phyloP scores from a whole-genome alignment of 2,888 invertebrate species.

The Metellina segmentata region DNA sequence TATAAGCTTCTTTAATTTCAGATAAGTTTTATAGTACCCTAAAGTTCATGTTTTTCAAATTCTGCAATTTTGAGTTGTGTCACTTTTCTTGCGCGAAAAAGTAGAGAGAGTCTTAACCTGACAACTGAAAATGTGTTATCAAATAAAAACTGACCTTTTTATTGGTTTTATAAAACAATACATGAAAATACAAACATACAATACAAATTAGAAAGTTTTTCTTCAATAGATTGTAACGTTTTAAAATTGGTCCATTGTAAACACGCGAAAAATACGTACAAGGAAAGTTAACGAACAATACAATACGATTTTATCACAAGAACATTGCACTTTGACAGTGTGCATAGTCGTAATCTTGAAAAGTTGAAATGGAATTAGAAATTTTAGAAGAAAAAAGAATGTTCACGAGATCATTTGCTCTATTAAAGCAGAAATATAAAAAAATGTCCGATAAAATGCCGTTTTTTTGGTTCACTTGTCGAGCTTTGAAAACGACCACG shows the following conservation, averaged over 20 bases:
- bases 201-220: not conserved
- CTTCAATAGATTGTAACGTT: not conserved
- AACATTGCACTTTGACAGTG: not conserved
- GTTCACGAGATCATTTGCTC: not conserved
- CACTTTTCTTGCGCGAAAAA: too few relatives aligned
- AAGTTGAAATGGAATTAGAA: not conserved
- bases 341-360: not conserved
- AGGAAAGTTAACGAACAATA: not conserved
- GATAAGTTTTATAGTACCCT: too few relatives aligned
- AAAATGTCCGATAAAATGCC: too few relatives aligned
- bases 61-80: too few relatives aligned
- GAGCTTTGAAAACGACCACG: too few relatives aligned
- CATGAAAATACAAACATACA: not conserved
- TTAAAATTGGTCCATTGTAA: not conserved
- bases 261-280: not conserved
- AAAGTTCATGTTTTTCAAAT: too few relatives aligned
- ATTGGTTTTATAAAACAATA: not conserved
- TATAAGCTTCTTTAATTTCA: too few relatives aligned
- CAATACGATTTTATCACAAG: not conserved
- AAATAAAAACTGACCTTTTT: not conserved
- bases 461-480: too few relatives aligned
- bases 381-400: not conserved
- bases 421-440: too few relatives aligned
- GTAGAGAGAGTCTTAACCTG: too few relatives aligned
- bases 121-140: too few relatives aligned